Evolutionary conservation across 2,113 vertebrate genomes (phyloP), one percentile per base, ranked within the genome.

Genomic region (Pagrus major): DNA sequence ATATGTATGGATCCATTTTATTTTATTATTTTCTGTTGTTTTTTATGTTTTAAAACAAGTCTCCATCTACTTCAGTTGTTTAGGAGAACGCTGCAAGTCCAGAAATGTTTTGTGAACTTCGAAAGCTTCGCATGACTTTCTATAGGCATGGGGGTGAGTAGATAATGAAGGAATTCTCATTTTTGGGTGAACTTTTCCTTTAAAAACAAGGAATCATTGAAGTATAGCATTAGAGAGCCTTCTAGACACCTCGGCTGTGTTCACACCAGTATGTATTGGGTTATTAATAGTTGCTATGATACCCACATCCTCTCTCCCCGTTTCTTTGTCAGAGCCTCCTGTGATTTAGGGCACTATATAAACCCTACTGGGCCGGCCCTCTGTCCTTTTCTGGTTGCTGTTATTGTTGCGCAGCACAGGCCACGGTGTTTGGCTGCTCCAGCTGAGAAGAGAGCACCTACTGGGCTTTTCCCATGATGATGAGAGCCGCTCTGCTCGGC

Each of bases 211-310:
- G 49, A 81, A 85, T 67, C 9, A 20, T 63, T 68, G 68, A 70
- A 71, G 58, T 15, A 9, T 41, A 63, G 83, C 37, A 35, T 63
- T 37, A 39, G 12, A 68, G 60, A 42, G 21, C 31, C 60, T 59
- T 63, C 27, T 33, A 52, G 71, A 69, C 78, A 70, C 65, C 75
- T 75, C 21, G 9, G 37, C 59, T 84, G 64, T 41, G 60, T 78
- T 82, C 81, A 80, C 76, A 84, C 76, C 61, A 63, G 51, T 67
- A 31, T 66, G 80, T 70, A 71, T 59, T 33, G 33, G 56, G 51
- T 86, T 89, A 89, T 90, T 90, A 89, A 88, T 87, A 79, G 93
- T 94, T 95, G 93, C 93, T 90, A 94, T 89, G 93, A 86, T 90
- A 91, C 92, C 72, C 69, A 92, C 87, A 93, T 92, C 89, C 84